Conservation (phyloP, 2,797 vertebrate species). For the Dicrostonyx torquatus region DNA sequence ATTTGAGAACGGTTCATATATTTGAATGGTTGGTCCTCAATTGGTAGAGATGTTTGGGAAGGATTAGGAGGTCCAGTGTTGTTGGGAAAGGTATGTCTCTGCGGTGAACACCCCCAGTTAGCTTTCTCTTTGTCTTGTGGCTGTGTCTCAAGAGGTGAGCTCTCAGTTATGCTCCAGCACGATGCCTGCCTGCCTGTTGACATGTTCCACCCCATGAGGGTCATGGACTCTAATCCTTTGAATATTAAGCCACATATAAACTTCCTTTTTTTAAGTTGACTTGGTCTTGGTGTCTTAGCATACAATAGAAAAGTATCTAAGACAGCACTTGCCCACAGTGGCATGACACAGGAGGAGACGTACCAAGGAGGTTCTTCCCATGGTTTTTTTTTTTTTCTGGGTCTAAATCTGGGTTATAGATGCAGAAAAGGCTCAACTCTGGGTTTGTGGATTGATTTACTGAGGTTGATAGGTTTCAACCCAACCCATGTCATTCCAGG, state of each 20-base stretch:
- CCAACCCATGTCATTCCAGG: background rate
- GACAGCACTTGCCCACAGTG: background rate
- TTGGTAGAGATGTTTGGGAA: background rate
- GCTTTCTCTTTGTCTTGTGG: background rate
- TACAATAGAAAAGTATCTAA: background rate
- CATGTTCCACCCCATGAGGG: background rate
- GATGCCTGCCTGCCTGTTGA: background rate
- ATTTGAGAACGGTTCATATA: background rate
- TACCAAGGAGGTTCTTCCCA: background rate
- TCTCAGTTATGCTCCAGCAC: background rate
- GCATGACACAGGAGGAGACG: background rate
- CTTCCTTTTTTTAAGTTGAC: background rate
- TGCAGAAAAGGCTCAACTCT: background rate
- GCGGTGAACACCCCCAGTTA: background rate
- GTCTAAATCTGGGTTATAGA: background rate
- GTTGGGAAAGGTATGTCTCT: background rate
- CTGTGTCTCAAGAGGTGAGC: background rate
- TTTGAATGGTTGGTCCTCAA: background rate
- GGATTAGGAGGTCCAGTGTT: background rate
- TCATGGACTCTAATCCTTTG: background rate
- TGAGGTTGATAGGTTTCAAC: background rate
- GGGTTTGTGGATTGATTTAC: background rate
- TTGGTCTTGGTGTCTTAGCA: background rate
- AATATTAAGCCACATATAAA: background rate
- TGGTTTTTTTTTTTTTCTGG: slow-evolving; percentile 70